Evolutionary conservation across 2,113 vertebrate species (phyloP).

Genomic region (Oryzias curvinotus): DNA sequence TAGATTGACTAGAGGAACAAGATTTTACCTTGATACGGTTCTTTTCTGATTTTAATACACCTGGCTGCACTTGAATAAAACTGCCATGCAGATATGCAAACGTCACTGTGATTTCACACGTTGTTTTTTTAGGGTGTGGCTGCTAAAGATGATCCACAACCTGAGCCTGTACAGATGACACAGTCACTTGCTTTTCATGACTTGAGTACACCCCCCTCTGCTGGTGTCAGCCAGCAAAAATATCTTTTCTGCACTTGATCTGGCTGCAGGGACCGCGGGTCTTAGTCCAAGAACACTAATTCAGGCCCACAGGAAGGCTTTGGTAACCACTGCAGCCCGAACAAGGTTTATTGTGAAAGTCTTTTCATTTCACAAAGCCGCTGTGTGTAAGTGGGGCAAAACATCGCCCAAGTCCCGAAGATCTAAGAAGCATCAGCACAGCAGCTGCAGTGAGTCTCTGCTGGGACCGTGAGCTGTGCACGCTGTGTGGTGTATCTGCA

Average conservation of each 20-base stretch:
- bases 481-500: slow-evolving; percentile 39
- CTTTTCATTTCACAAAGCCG: slow-evolving; percentile 55
- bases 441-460: slow-evolving; percentile 53
- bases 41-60: background rate
- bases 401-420: slow-evolving; percentile 65
- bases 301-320: slow-evolving; percentile 59
- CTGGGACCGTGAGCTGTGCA: slow-evolving; percentile 37
- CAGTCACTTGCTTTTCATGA: slow-evolving; percentile 31
- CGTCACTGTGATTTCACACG: slow-evolving; percentile 9
- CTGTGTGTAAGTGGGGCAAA: slow-evolving; percentile 68
- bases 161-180: slow-evolving; percentile 22
- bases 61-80: background rate
- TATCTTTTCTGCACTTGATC: slow-evolving; percentile 18
- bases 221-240: slow-evolving; percentile 59
- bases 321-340: slow-evolving; percentile 46
- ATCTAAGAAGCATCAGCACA: slow-evolving; percentile 52
- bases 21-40: background rate
- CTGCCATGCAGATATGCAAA: background rate
- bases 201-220: slow-evolving; percentile 71
- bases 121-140: slow-evolving; percentile 55
- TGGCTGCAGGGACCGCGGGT: slow-evolving; percentile 52
- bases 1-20: background rate
- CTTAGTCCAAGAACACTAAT: slow-evolving; percentile 59
- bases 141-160: slow-evolving; percentile 19
- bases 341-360: slow-evolving; percentile 48